Percentiles rank a stretch among this genome's conserved stretches.
Evolutionary conservation across 2,113 vertebrate genomes (phyloP).

Genomic region (Coreoperca whiteheadi): DNA sequence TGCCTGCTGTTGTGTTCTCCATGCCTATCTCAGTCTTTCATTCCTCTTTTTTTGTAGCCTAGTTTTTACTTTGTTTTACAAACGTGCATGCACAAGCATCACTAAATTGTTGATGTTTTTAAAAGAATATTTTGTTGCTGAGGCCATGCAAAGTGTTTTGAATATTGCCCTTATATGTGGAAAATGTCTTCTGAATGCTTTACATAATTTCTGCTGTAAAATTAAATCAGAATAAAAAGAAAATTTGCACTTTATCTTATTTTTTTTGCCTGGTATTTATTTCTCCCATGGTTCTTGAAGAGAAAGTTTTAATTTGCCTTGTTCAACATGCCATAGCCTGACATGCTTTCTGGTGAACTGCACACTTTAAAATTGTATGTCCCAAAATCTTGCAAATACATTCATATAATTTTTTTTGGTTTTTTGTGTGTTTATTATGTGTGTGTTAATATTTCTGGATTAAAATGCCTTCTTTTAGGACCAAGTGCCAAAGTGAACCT

Average conservation of each 20-base stretch:
- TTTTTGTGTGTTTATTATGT: no score
- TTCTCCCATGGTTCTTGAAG: background rate
- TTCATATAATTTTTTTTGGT: no score
- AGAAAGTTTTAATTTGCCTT: background rate
- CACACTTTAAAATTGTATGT: background rate
- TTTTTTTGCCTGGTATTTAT: constrained; percentile 48
- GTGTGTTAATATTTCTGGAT: background rate
- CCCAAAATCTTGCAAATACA: background rate
- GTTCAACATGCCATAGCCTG: background rate
- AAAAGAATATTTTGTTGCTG: constrained; percentile 98
- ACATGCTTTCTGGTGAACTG: background rate
- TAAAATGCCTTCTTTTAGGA: background rate
- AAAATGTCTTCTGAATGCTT: constrained; percentile 99
- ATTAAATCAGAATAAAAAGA: constrained; percentile 94
- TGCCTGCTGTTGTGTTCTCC: constrained; percentile 82
- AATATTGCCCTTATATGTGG: constrained; percentile 99
- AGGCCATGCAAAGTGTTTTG: constrained; percentile 99
- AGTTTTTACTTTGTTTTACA: constrained; percentile 93
- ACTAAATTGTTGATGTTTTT: constrained; percentile 99
- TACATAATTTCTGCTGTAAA: constrained; percentile 99
- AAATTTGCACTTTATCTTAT: constrained; percentile 81
- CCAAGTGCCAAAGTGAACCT: background rate
- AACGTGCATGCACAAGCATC: constrained; percentile 99
- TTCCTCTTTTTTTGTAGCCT: constrained; percentile 89
- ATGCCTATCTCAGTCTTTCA: constrained; percentile 79